A percentile compares a stretch with the other conserved stretches of the same genome.
phyloP scores from a whole-genome alignment of 2,888 invertebrate genomes.

The Drosophila monieri region DNA sequence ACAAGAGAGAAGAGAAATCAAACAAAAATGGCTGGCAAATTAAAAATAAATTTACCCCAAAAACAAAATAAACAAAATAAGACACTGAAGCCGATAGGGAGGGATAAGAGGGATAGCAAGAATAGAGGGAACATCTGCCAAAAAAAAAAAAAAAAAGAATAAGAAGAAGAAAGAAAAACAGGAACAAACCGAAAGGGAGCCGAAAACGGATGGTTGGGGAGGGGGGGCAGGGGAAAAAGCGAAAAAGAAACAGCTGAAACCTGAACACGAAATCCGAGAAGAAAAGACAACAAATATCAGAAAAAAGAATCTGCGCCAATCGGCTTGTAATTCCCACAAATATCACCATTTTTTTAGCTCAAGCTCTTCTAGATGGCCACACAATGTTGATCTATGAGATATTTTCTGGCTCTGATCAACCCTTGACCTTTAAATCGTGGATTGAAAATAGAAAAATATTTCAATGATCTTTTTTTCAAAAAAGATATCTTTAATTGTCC shows the following conservation, averaged over 20 bases:
- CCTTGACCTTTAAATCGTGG: too few relatives aligned
- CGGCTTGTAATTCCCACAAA: not conserved
- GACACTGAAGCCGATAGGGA: not conserved
- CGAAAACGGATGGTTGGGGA: not conserved
- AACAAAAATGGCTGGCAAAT: slow-evolving; percentile 27
- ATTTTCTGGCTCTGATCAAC: too few relatives aligned
- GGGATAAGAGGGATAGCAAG: not conserved
- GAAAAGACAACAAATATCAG: not conserved
- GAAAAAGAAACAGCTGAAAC: slow-evolving; percentile 4
- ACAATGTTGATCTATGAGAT: not conserved
- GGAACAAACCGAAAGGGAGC: not conserved
- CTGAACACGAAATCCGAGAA: not conserved
- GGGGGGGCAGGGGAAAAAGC: not conserved
- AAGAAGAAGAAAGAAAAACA: not conserved
- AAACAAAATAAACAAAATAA: slow-evolving; percentile 12
- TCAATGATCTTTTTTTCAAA: too few relatives aligned
- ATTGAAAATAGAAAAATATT: too few relatives aligned
- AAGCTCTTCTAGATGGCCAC: not conserved
- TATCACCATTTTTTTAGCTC: not conserved
- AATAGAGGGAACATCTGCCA: slow-evolving; percentile 12
- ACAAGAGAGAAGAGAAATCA: not conserved
- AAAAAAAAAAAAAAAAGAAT: not conserved
- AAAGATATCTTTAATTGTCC: too few relatives aligned
- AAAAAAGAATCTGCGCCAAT: not conserved
- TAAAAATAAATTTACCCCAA: slow-evolving; percentile 20